Evolutionary conservation across 2,888 invertebrate genomes (phyloP).

Genomic region (Cryptocephalus primarius): DNA sequence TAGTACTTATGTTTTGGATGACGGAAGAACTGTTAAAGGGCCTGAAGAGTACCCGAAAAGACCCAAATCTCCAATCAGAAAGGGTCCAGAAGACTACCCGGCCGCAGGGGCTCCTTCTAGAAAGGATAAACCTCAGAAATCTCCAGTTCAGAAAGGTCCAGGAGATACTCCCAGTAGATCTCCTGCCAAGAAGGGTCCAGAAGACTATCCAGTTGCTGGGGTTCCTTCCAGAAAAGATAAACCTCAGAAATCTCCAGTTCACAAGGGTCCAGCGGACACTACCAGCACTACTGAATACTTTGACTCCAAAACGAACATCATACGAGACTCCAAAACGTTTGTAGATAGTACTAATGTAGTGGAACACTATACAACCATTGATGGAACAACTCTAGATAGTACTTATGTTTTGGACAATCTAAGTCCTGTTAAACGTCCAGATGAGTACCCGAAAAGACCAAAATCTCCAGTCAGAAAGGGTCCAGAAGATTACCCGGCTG

Average conservation of each 20-base stretch:
- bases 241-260: neutral
- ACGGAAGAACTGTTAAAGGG: neutral
- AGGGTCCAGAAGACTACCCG: conserved; percentile 4
- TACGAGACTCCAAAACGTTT: conserved; percentile 20
- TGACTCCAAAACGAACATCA: too few relatives aligned
- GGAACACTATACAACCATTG: conserved; percentile 11
- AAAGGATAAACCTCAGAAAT: neutral
- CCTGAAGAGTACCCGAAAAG: neutral
- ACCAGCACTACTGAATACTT: conserved; percentile 14
- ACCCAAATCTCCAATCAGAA: neutral
- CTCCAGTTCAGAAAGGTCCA: neutral
- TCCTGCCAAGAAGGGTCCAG: conserved; percentile 4
- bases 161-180: conserved; percentile 1
- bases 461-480: neutral
- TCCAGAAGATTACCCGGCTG: conserved; percentile 6
- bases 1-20: neutral
- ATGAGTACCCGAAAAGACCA: neutral
- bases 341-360: conserved; percentile 17
- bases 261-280: neutral
- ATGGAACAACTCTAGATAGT: neutral
- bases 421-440: neutral
- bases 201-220: conserved; percentile 5
- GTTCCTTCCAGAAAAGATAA: conserved; percentile 1
- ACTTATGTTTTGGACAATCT: neutral
- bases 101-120: conserved; percentile 5